Base-by-base conservation (phyloP, 1,140 invertebrate species). In the Gryllus bimaculatus region DNA sequence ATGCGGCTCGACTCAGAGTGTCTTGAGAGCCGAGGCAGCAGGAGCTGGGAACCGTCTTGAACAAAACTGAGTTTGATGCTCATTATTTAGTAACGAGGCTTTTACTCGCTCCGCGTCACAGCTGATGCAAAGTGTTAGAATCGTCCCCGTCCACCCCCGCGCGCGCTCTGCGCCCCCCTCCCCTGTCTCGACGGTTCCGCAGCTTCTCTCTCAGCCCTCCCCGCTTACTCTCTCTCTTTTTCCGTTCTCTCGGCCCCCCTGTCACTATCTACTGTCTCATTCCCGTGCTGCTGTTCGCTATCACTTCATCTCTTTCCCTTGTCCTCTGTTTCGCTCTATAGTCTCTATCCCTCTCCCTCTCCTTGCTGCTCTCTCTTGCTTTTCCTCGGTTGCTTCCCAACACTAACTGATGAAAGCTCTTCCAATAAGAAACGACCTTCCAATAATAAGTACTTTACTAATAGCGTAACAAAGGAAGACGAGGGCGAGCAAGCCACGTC, bases 51-150 rank as follows among this genome's bases (percentile, higher is more conserved):
- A 66, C 54, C 10, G 54, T 66, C 54, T 66, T 66, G 54, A 66
- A 66, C 54, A 66, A 66, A 74, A 73, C 66, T 73, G 15, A 74
- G 66, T 73, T 78, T 78, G 78, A 78, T 78, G 78, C 66, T 78
- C 78, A 78, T 78, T 78, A 78, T 78, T 78, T 78, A 78, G 78
- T 78, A 74, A 78, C 47, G 78, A 78, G 26, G 78, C 78, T 78
- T 78, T 78, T 78, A 78, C 76, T 77, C 47, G 76, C 21, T 77
- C 48, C 76, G 48, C 48, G 48, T 49, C 76, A 77, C 21, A 77
- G 48, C 76, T 48, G 48, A 47, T 77, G 76, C 18, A 66, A 66
- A 66, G 54, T 66, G 54, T 66, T 66, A 66, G 54, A 66, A 66
- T 66, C 54, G 54, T 66, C 18, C 54, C 54, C 54, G 54, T 66